phyloP scores from a whole-genome alignment of 2,888 invertebrate genomes.

The Cylindroiulus punctatus region DNA sequence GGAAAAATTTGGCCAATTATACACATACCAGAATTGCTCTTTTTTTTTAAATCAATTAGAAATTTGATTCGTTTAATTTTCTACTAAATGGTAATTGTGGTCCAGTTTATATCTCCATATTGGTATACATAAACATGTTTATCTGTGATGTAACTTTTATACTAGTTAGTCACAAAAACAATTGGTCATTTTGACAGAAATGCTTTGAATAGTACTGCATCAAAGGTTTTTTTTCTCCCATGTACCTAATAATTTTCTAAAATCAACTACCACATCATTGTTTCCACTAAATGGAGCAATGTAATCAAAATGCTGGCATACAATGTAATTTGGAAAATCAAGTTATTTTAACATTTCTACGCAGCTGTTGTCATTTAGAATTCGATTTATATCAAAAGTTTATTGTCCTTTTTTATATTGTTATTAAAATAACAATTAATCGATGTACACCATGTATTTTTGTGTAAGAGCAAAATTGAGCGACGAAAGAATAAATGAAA shows the following conservation, averaged over 20 bases:
- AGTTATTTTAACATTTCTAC: background rate
- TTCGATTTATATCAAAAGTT: background rate
- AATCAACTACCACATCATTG: background rate
- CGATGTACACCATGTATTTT: background rate
- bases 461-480: background rate
- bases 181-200: background rate
- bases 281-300: background rate
- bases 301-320: background rate
- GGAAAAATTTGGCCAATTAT: background rate
- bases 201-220: background rate
- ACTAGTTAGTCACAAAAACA: constrained; percentile 1
- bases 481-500: background rate
- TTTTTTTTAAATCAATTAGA: background rate
- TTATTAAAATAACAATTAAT: constrained; percentile 17
- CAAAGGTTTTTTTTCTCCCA: background rate
- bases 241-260: background rate
- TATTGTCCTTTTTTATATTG: background rate
- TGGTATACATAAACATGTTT: constrained; percentile 20
- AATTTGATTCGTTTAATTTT: background rate
- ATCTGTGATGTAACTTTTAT: constrained; percentile 26
- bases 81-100: background rate
- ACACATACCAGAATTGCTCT: background rate
- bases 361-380: background rate
- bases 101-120: constrained; percentile 3
- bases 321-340: constrained; percentile 17